phyloP scores from a whole-genome alignment of 37 sponge, comb jelly and placozoan genomes.

The Geodia barretti region DNA sequence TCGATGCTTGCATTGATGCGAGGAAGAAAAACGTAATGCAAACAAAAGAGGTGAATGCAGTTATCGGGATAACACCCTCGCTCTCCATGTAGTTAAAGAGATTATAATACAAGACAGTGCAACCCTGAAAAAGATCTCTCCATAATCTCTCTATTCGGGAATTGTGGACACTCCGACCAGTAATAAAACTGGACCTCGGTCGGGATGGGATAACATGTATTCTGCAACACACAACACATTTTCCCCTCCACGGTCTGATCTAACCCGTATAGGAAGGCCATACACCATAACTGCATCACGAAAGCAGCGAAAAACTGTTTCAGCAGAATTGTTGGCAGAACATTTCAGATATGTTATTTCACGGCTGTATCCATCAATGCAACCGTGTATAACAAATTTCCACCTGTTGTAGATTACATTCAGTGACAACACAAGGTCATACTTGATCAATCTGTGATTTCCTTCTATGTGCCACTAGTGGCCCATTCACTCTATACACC shows the following conservation, averaged over 20 bases:
- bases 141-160: conserved; percentile 67
- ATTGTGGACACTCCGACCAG: conserved; percentile 65
- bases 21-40: conserved; percentile 51
- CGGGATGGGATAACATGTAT: conserved; percentile 59
- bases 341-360: conserved; percentile 17
- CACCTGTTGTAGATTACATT: neutral
- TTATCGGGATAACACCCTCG: conserved; percentile 11
- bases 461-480: conserved; percentile 58
- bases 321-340: conserved; percentile 25
- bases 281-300: neutral
- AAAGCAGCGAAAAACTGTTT: conserved; percentile 32
- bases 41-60: conserved; percentile 36
- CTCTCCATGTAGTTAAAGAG: conserved; percentile 43
- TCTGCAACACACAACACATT: conserved; percentile 23
- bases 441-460: conserved; percentile 54
- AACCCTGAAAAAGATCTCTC: conserved; percentile 44
- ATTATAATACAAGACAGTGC: conserved; percentile 20
- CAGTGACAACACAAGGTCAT: neutral
- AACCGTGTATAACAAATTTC: conserved; percentile 27
- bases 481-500: conserved; percentile 32
- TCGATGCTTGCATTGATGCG: conserved; percentile 25
- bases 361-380: conserved; percentile 45
- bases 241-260: conserved; percentile 53
- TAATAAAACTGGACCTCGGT: conserved; percentile 52
- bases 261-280: conserved; percentile 26